These are phyloP conservation scores for Apistogramma diplotaenia DNA, from an alignment of 2,113 vertebrate genomes.

Conservation along the genomic window DNA sequence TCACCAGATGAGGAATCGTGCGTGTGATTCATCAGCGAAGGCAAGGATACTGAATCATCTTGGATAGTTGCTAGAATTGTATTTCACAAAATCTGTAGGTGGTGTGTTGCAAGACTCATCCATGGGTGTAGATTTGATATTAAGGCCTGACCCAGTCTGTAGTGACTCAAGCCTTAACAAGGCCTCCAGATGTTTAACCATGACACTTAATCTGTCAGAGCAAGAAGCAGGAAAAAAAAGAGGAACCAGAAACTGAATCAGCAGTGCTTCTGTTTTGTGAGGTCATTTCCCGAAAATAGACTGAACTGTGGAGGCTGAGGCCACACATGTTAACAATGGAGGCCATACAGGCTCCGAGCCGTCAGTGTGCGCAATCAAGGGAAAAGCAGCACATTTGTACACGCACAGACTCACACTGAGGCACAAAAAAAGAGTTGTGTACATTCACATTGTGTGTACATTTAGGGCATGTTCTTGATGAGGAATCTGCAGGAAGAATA, in stretches of 20 bases:
- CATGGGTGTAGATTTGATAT: neutral
- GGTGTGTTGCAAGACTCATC: constrained; percentile 28
- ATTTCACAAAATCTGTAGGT: constrained; percentile 47
- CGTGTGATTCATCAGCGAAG: constrained; percentile 37
- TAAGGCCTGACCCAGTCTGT: neutral
- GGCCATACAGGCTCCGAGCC: constrained; percentile 14
- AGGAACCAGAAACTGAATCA: constrained; percentile 24
- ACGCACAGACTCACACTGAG: neutral
- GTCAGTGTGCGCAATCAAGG: neutral
- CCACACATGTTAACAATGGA: constrained; percentile 55
- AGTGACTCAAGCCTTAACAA: constrained; percentile 56
- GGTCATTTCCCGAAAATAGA: constrained; percentile 57
- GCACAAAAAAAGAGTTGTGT: neutral
- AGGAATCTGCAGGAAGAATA: neutral
- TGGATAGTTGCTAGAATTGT: neutral
- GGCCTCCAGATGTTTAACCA: constrained; percentile 28
- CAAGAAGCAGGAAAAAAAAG: constrained; percentile 13
- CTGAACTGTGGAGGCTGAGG: constrained; percentile 42
- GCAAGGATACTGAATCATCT: constrained; percentile 23
- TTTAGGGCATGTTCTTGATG: neutral
- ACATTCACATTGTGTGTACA: neutral
- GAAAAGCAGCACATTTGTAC: neutral
- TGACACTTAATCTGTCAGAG: neutral
- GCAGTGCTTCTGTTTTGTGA: constrained; percentile 51
- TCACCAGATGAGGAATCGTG: constrained; percentile 21